Base-by-base conservation (phyloP, 2,113 vertebrate species). In the Poeciliopsis prolifica region DNA sequence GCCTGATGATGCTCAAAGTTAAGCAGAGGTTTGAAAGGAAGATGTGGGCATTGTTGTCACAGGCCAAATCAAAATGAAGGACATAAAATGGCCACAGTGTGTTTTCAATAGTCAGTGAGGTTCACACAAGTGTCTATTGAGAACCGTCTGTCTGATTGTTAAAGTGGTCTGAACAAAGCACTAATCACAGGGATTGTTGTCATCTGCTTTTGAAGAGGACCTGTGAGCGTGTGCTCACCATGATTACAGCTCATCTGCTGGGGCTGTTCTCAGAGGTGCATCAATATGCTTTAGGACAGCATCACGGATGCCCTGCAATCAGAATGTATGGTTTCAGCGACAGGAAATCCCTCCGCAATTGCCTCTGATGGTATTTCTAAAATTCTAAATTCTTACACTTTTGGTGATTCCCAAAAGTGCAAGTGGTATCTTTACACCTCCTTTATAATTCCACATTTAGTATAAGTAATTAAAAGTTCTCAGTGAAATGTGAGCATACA, bases 131-230 rank as follows among this genome's bases (percentile, higher is more conserved):
- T 88, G 85, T 86, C 74, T 80, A 65, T 79, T 82, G 78, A 89
- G 75, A 86, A 90, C 86, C 68, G 82, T 76, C 77, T 72, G 78
- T 84, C 78, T 92, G 91, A 93, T 93, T 92, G 88, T 86, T 89
- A 65, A 81, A 93, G 92, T 84, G 91, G 84, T 78, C 75, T 86
- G 85, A 91, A 85, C 86, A 87, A 87, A 89, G 85, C 82, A 62
- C 74, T 89, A 91, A 90, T 92, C 91, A 89, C 83, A 87, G 78
- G 90, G 89, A 92, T 93, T 93, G 87, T 82, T 83, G 87, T 85
- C 30, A 83, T 87, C 81, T 89, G 79, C 85, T 83, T 85, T 83
- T 88, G 83, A 87, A 91, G 88, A 87, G 87, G 79, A 60, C 80
- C 58, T 72, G 64, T 76, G 87, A 89, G 80, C 86, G 67, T 80